Evolutionary conservation across 2,888 invertebrate genomes (phyloP), one percentile per base, ranked within the genome.

Genomic region (Hemistola chrysoprasaria): DNA sequence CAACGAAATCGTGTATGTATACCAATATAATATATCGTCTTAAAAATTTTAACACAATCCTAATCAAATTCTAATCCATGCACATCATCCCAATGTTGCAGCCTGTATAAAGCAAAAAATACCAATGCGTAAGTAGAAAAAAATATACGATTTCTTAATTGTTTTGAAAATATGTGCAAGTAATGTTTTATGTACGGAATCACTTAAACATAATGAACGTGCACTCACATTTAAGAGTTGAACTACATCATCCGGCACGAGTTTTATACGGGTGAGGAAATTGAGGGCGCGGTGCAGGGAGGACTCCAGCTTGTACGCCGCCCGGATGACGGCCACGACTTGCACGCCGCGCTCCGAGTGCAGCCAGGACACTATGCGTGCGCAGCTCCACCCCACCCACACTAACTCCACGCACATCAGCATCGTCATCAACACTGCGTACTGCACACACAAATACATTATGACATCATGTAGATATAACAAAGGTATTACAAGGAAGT

Each of bases 221-320:
- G n/a, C n/a, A n/a, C 60, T 28, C 1, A 69, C 77, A 59, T 68
- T 23, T 1, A 78, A 38, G 23, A 78, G 50, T 0, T 25, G 48
- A 6, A 59, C 53, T 36, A 78, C 35, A 32, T 46, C 61, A 10
- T 56, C 50, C 1, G 74, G 70, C 49, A 73, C 53, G 35, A 71
- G 63, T 42, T 67, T 57, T 63, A 61, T 70, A 38, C 59, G 59
- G 22, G 57, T 65, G 24, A 78, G 52, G 43, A 59, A 56, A 26
- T 47, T 50, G 45, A 78, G 60, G 46, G 74, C 37, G 8, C 40
- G 40, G 4, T 28, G 36, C 47, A 52, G 34, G 22, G 38, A 11
- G 23, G 67, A 62, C 10, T 57, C 52, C 40, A 78, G 45, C 47
- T 65, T 61, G 36, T 59, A 59, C 39, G 67, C 50, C 53, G 54